Evolutionary conservation across 2,113 vertebrate genomes (phyloP), one percentile per base, ranked within the genome.

Genomic region (Labrus mixtus): DNA sequence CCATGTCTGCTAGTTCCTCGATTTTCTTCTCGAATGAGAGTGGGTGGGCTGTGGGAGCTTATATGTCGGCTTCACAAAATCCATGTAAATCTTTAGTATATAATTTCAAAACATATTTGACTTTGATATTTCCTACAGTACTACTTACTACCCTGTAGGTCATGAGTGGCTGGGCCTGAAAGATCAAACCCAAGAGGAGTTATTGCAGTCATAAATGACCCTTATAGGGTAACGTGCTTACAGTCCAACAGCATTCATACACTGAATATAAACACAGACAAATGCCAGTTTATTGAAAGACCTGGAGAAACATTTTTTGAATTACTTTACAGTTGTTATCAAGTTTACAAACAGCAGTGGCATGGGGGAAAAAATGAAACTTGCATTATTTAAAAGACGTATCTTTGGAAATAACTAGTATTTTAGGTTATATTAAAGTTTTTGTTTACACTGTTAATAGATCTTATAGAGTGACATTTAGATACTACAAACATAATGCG

Each of bases 21-120:
- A 73, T 90, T 86, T 84, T 86, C 65, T 78, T 68, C 23, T 61
- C 29, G 70, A 67, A 25, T 29, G 51, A 53, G 81, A 72, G 79
- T 91, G 87, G 77, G 84, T 88, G 76, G 86, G 78, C 77, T 17
- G 16, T 36, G 46, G 60, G 22, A 46, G 39, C 55, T 87, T 51
- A 62, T 68, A 60, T 76, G 68, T 80, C 69, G 12, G 65, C 46
- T 46, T 50, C 23, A 53, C 77, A 63, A 6, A 78, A 74, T 73
- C 57, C 63, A 70, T 70, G 63, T 68, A 58, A 76, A 68, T 65
- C 36, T 73, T 69, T 5, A 63, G 59, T 64, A 39, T 75, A 51
- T 70, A 62, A 72, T 77, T 82, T 75, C 50, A 73, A 73, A 72
- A 58, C 57, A 23, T 58, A 65, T 65, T 36, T 37, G 50, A 16